Evolutionary conservation across 2,113 vertebrate species (phyloP).

Genomic region (Epinephelus moara): DNA sequence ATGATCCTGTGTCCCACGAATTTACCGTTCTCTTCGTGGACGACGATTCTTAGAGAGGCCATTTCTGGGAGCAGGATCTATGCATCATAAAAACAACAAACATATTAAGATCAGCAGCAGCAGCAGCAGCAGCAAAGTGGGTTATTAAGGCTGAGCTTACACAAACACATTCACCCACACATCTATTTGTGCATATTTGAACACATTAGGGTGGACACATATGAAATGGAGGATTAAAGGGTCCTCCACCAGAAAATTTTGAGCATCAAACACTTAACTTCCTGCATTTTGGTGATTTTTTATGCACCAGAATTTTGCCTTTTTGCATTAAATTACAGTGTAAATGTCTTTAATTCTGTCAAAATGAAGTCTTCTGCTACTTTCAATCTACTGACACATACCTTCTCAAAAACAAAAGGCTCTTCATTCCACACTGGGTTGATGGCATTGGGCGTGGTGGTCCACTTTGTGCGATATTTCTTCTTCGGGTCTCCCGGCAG

Average conservation of each 20-base stretch:
- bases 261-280: no score
- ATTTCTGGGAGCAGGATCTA: slow-evolving; percentile 96
- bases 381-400: slow-evolving; percentile 57
- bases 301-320: no score
- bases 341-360: no score
- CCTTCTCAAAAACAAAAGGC: slow-evolving; percentile 98
- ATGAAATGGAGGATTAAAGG: no score
- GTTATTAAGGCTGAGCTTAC: not conserved
- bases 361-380: no score
- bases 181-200: not conserved
- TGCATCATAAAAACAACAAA: slow-evolving; percentile 45
- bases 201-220: no score
- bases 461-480: slow-evolving; percentile 94
- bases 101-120: not conserved
- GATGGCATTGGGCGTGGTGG: slow-evolving; percentile 90
- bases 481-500: slow-evolving; percentile 95
- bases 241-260: no score
- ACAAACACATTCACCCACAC: not conserved
- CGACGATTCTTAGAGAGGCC: slow-evolving; percentile 92
- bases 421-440: slow-evolving; percentile 99
- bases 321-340: no score
- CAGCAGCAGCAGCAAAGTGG: not conserved
- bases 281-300: no score
- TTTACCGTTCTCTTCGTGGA: slow-evolving; percentile 94
- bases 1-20: slow-evolving; percentile 97